Percentiles rank a stretch among this genome's conserved stretches.
Evolutionary conservation across 2,797 vertebrate genomes (phyloP).

Genomic region (Natrix natrix): DNA sequence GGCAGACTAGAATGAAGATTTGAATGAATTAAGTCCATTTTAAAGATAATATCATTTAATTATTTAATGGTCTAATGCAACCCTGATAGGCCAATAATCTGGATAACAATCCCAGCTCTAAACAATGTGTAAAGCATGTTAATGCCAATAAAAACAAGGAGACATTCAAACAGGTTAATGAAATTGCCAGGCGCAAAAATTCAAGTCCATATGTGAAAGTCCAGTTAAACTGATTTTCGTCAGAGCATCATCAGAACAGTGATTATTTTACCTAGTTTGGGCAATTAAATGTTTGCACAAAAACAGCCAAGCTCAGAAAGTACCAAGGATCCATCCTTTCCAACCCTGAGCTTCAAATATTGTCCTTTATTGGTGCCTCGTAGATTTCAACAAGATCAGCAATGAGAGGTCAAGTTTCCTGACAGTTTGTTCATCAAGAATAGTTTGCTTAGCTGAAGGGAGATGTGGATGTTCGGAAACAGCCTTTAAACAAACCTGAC

Average conservation of each 20-base stretch:
- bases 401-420: background rate
- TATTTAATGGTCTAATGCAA: background rate
- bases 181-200: background rate
- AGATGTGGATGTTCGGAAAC: background rate
- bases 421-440: background rate
- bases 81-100: background rate
- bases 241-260: background rate
- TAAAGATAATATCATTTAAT: background rate
- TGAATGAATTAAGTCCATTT: background rate
- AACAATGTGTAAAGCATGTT: background rate
- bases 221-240: background rate
- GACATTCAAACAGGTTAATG: background rate
- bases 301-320: background rate
- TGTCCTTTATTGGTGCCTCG: background rate
- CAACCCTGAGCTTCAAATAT: background rate
- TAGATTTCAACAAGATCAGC: background rate
- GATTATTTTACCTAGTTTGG: background rate
- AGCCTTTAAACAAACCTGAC: background rate
- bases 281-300: background rate
- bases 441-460: background rate
- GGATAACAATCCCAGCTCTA: background rate
- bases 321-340: background rate
- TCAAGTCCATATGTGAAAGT: background rate
- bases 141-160: background rate
- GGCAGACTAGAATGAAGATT: background rate